Base-by-base conservation (phyloP, 1,140 invertebrate species). In the Sminthurinus signatus region DNA sequence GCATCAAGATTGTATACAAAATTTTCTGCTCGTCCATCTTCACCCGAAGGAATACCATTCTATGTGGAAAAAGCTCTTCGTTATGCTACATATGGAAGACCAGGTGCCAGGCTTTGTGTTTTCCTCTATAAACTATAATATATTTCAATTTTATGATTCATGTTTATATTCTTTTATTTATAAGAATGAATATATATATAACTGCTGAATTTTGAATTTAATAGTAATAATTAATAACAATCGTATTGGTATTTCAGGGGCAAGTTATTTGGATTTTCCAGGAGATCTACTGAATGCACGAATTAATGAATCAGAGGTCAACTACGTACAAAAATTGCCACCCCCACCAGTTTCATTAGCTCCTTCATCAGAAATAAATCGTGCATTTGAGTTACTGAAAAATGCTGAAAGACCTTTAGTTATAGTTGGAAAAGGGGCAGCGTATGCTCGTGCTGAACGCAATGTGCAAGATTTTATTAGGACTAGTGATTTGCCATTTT, bases 31-130 rank as follows among this genome's bases (percentile, higher is more conserved):
- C 82, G 93, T 59, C 93, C 94, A 3, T 85, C 89, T n/a, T 86
- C 83, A 19, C 78, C 88, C 1, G 77, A 82, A 0, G 80, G 92
- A 1, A 94, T 97, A 73, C 93, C 94, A 0, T 80, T 86, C 69
- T 92, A 92, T 76, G 87, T 98, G 15, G 93, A 96, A 79, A 94
- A 93, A 79, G 94, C 95, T 15, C 84, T 96, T 14, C 80, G 93
- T 27, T 79, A 85, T 46, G 81, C 89, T 25, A 87, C 83, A 5
- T 93, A 87, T 73, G 94, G 94, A n/a, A 80, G 93, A 64, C 93
- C 94, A 51, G 89, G 81, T 79, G 67, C 29, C n/a, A n/a, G n/a
- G n/a, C n/a, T n/a, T n/a, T n/a, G n/a, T n/a, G n/a, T n/a, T n/a
- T n/a, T n/a, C n/a, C n/a, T n/a, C n/a, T n/a, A n/a, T 19, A 29